phyloP scores from a whole-genome alignment of 2,113 vertebrate genomes.

The Hemichromis elongatus region DNA sequence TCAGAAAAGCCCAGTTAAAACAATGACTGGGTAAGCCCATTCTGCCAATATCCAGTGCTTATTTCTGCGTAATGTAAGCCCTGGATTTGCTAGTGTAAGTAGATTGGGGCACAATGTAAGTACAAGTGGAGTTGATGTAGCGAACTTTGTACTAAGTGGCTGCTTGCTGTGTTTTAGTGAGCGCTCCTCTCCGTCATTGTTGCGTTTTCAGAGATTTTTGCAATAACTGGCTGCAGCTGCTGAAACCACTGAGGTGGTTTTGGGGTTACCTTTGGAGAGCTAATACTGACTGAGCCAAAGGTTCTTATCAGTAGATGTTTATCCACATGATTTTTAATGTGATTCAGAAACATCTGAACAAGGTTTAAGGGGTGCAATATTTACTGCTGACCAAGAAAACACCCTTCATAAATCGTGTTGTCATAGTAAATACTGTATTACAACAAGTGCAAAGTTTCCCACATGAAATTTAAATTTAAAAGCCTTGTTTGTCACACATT shows the following conservation, averaged over 20 bases:
- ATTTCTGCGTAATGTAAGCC: conserved; percentile 68
- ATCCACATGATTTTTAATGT: not conserved
- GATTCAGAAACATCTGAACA: not conserved
- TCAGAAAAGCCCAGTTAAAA: conserved; percentile 62
- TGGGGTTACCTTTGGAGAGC: not conserved
- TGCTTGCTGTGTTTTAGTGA: conserved; percentile 14
- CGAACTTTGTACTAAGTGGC: conserved; percentile 59
- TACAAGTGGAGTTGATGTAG: conserved; percentile 62
- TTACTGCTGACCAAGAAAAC: not conserved
- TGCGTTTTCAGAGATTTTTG: not conserved
- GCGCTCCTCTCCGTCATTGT: not conserved
- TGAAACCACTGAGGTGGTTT: not conserved
- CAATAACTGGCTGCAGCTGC: conserved; percentile 1
- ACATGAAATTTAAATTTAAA: not conserved
- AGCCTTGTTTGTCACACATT: not conserved
- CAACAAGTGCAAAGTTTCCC: not conserved
- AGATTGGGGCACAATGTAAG: conserved; percentile 69
- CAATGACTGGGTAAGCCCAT: conserved; percentile 62
- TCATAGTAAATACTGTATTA: not conserved
- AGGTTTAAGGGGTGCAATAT: not conserved
- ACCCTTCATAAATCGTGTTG: not conserved
- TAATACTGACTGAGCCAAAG: not conserved
- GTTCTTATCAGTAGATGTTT: not conserved
- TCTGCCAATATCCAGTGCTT: conserved; percentile 61
- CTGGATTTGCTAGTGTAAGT: conserved; percentile 68